Conservation (phyloP, 1,140 invertebrate genomes). For the Zaprionus capensis region DNA sequence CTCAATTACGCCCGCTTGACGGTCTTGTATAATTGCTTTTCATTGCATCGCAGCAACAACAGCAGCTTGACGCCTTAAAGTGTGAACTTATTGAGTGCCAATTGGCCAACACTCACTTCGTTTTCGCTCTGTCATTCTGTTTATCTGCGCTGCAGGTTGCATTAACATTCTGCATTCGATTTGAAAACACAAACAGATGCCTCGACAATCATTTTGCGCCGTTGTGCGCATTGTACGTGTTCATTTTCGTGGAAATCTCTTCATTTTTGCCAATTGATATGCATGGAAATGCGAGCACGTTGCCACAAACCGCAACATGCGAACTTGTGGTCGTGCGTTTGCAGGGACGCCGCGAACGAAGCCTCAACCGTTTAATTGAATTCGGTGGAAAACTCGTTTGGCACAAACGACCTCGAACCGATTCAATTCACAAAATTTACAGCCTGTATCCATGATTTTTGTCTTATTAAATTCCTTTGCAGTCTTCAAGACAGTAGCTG, state of each 20-base stretch:
- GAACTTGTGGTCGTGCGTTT: neutral
- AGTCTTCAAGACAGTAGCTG: neutral
- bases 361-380: neutral
- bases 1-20: slow-evolving; percentile 4
- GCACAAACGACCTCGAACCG: neutral
- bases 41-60: neutral
- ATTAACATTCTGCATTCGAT: slow-evolving; percentile 20
- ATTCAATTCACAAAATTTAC: neutral
- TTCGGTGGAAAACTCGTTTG: neutral
- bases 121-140: neutral
- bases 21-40: slow-evolving; percentile 16
- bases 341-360: neutral
- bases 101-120: neutral
- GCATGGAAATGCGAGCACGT: neutral
- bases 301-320: slow-evolving; percentile 2
- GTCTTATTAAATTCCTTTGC: neutral
- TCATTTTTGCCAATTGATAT: slow-evolving; percentile 6
- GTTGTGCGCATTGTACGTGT: neutral
- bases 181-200: slow-evolving; percentile 9
- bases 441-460: neutral
- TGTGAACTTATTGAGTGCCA: slow-evolving; percentile 1
- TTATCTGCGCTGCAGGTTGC: slow-evolving; percentile 21
- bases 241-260: slow-evolving; percentile 7
- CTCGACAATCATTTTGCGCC: no score
- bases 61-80: neutral